Base-by-base conservation (phyloP, 2,888 invertebrate species). In the Sarcophaga rosellei region DNA sequence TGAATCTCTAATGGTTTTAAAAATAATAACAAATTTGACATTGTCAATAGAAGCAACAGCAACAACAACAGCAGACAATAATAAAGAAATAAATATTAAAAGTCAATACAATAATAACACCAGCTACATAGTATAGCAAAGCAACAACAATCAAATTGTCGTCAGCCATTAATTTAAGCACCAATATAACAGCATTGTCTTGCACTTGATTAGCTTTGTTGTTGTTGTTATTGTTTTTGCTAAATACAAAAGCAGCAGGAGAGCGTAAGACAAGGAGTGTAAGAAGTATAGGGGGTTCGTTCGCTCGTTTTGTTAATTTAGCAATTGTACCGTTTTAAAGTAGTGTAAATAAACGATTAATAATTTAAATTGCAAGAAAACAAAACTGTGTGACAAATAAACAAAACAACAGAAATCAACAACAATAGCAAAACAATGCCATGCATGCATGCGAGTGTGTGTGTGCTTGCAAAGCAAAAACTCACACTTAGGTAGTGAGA, bases 331-430 rank as follows among this genome's bases (percentile, higher is more conserved):
- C 66, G 65, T 73, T 78, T 77, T 21, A 62, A 83, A 73, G 25
- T 75, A 63, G 66, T 70, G 72, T 73, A 83, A 83, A 83, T 35
- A 73, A 83, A 83, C 77, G 61, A 73, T 83, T 83, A 77, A 78
- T 77, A 82, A 35, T 77, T 77, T 45, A 79, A 63, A 69, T 80
- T 84, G 79, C 73, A 70, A 80, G 11, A 78, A 69, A 35, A 82
- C 65, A 78, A 63, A 65, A 35, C 8, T 35, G 63, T 65, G 70
- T 70, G 59, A 77, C 69, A 77, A 83, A 65, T 57, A 70, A 44
- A 62, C 47, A 75, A 35, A 35, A 35, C 35, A 35, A 35, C 35
- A 35, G 10, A 35, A 35, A 35, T 35, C 35, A 35, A 62, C 21
- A 62, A 69, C 69, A 25, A 72, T 15, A 65, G 53, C 15, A 53